Conservation (phyloP, 2,888 invertebrate species). For the Mimachlamys varia region DNA sequence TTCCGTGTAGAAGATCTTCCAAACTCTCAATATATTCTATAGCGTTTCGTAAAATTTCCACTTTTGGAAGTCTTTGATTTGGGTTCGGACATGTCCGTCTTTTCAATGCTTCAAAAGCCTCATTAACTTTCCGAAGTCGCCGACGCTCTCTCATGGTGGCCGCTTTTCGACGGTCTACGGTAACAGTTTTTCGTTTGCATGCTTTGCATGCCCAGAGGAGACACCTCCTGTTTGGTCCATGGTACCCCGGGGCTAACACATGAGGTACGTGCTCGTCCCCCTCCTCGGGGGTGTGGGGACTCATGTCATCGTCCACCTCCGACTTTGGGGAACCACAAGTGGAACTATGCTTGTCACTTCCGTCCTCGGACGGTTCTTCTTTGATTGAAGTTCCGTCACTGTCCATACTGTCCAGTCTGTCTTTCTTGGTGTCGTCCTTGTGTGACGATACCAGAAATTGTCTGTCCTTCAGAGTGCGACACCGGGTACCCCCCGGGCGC, state of each 20-base stretch:
- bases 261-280: conserved; percentile 76
- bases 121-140: conserved; percentile 97
- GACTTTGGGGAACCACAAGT: conserved; percentile 62
- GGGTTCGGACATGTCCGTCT: conserved; percentile 96
- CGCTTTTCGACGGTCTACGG: conserved; percentile 97
- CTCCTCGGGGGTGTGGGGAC: conserved; percentile 64
- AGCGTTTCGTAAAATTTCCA: conserved; percentile 97
- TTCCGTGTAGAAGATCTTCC: conserved; percentile 82
- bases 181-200: conserved; percentile 95
- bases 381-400: conserved; percentile 47
- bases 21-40: conserved; percentile 96
- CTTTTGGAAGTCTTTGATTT: conserved; percentile 97
- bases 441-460: conserved; percentile 36
- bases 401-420: conserved; percentile 40
- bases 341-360: conserved; percentile 50
- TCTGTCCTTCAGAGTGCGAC: conserved; percentile 43
- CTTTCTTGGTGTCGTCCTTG: conserved; percentile 45
- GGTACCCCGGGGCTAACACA: conserved; percentile 81
- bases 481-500: conserved; percentile 17
- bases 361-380: conserved; percentile 58
- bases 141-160: conserved; percentile 97
- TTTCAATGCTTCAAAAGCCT: conserved; percentile 97
- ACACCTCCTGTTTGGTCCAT: conserved; percentile 86
- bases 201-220: conserved; percentile 98
- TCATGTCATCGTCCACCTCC: conserved; percentile 64